Conservation (phyloP, 2,113 vertebrate genomes). For the Cervus canadensis region DNA sequence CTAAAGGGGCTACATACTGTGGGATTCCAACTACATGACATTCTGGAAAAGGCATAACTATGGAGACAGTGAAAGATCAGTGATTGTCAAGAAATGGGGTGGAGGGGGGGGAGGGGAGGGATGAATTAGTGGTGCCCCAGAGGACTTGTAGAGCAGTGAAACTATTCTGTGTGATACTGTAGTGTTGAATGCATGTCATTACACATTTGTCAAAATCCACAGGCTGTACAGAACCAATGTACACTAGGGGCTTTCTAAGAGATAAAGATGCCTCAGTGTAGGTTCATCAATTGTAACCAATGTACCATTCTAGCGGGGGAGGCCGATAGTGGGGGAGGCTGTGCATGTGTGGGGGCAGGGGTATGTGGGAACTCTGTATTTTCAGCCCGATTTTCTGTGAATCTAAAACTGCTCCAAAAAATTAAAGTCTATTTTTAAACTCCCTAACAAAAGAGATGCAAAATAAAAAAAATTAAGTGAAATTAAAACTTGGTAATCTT, state of each 20-base stretch:
- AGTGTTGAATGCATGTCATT: neutral
- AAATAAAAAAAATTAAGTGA: neutral
- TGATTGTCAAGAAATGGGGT: neutral
- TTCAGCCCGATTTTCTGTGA: neutral
- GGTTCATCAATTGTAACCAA: neutral
- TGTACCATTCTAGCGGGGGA: neutral
- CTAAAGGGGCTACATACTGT: neutral
- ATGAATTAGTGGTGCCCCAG: neutral
- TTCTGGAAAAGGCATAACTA: neutral
- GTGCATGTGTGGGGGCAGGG: neutral
- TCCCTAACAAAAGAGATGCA: neutral
- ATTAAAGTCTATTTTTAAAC: neutral
- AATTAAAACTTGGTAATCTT: neutral
- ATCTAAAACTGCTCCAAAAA: neutral
- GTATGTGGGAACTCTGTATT: neutral
- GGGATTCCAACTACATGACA: neutral
- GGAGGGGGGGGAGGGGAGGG: neutral
- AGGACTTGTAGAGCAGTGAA: no score
- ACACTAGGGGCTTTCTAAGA: neutral
- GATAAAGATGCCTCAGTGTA: neutral
- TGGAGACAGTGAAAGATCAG: neutral
- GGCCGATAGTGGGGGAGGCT: neutral
- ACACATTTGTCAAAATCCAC: neutral
- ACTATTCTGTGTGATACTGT: neutral
- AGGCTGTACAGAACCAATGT: no score